Evolutionary conservation across 2,888 invertebrate genomes (phyloP), one percentile per base, ranked within the genome.

Genomic region (Lasius fuliginosus): DNA sequence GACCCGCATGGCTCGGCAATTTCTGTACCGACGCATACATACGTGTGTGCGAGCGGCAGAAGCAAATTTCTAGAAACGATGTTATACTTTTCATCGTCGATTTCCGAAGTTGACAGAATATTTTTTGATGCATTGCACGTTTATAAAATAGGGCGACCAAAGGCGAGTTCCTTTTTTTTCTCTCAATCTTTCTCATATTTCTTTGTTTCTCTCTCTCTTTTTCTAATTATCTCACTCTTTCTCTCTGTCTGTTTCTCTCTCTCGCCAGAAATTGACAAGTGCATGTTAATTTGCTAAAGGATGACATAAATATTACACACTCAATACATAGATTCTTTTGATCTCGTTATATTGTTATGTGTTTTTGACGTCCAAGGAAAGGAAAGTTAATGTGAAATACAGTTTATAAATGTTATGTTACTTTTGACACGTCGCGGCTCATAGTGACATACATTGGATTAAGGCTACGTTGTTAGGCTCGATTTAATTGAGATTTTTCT

Each of bases 141-240:
- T 84, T 62, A 71, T 42, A 36, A 58, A 71, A 9, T 42, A 73
- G 56, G 53, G 40, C 64, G 83, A 84, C 73, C 62, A 77, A 56
- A 73, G 69, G 71, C 86, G 69, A 67, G 77, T 65, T 76, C 62
- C 67, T 65, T 76, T 82, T 83, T 84, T 83, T 71, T 76, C 81
- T 87, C 62, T 83, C 49, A 58, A 69, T 79, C 74, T 69, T 42
- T 79, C 46, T 69, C 36, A 30, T 36, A 18, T 76, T 42, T 75
- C 65, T 82, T 56, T 75, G 30, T 53, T 71, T 77, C 71, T 42
- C 11, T 75, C 62, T 79, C 68, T 76, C 36, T 76, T 15, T 67
- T 8, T 36, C 15, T 8, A 33, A 15, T 18, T 62, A 18, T 62
- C 33, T 67, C 6, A 27, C 46, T 42, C 3, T 67, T 15, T 67